phyloP scores from a whole-genome alignment of 2,888 invertebrate genomes.

The Clitarchus hookeri region DNA sequence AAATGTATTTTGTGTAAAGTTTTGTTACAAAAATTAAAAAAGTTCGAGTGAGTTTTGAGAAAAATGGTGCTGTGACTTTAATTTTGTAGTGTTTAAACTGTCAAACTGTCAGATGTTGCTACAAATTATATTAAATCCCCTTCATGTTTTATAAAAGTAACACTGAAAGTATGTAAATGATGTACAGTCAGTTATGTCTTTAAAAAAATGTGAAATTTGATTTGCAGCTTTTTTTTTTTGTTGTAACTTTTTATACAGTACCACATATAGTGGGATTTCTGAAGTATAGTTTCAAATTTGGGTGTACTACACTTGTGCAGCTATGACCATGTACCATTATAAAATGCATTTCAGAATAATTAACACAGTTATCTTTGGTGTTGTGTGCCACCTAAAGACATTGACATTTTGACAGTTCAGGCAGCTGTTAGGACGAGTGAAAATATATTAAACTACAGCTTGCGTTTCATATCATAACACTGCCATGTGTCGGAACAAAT shows the following conservation, averaged over 20 bases:
- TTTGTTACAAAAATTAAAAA: slow-evolving; percentile 16
- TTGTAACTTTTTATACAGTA: too few species aligned
- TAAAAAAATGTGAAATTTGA: too few species aligned
- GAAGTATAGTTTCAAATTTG: too few species aligned
- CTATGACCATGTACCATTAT: too few species aligned
- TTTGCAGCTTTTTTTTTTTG: too few species aligned
- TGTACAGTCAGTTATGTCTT: too few species aligned
- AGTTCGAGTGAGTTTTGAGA: slow-evolving; percentile 14
- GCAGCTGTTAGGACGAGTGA: neutral
- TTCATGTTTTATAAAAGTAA: too few species aligned
- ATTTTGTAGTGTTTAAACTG: slow-evolving; percentile 4
- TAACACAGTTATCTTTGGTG: too few species aligned
- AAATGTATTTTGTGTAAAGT: slow-evolving; percentile 14
- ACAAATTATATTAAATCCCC: neutral
- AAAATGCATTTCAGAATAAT: too few species aligned
- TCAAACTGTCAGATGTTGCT: neutral
- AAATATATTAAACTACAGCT: neutral
- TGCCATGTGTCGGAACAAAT: slow-evolving; percentile 1
- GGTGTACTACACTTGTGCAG: too few species aligned
- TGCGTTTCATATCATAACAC: slow-evolving; percentile 9
- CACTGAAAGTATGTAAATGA: too few species aligned
- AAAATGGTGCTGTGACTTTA: slow-evolving; percentile 35
- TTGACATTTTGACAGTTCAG: neutral
- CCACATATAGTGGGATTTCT: too few species aligned
- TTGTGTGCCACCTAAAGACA: neutral